Evolutionary conservation across 1,140 invertebrate genomes (phyloP).

Genomic region (Apis florea): DNA sequence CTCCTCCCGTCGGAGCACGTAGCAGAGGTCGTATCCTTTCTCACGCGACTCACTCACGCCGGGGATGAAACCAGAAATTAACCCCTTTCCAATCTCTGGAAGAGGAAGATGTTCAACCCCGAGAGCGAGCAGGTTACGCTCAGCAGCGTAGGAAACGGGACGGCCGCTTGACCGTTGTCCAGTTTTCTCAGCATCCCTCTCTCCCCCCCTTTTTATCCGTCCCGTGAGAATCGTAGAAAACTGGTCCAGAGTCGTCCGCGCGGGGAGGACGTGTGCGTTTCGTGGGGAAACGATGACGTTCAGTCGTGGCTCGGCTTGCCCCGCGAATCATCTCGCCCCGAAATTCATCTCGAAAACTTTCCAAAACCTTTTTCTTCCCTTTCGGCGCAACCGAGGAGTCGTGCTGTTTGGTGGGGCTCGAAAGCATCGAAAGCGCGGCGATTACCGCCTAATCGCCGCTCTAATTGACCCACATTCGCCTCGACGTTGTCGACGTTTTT

Average conservation of each 20-base stretch:
- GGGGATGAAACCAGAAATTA: slow-evolving; percentile 79
- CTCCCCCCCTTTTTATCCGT: not conserved
- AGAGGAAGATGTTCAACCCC: slow-evolving; percentile 70
- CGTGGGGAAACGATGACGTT: too few species aligned
- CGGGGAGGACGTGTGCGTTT: too few species aligned
- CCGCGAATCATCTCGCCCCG: too few species aligned
- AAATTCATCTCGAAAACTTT: too few species aligned
- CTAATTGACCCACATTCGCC: slow-evolving; percentile 44
- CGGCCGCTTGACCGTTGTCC: slow-evolving; percentile 78
- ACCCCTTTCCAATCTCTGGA: slow-evolving; percentile 75
- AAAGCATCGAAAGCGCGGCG: slow-evolving; percentile 1
- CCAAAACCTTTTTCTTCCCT: too few species aligned
- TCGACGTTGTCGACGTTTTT: slow-evolving; percentile 16
- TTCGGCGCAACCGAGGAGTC: slow-evolving; percentile 20
- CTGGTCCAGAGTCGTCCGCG: not conserved
- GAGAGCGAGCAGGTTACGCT: too few species aligned
- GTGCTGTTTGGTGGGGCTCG: too few species aligned
- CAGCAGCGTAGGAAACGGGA: not conserved
- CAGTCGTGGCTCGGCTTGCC: too few species aligned
- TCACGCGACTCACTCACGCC: slow-evolving; percentile 77
- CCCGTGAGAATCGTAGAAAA: too few species aligned
- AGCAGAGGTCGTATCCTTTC: slow-evolving; percentile 78
- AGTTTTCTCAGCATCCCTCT: slow-evolving; percentile 73
- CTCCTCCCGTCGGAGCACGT: too few species aligned
- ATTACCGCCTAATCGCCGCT: slow-evolving; percentile 42